Base-by-base conservation (phyloP, 1,140 invertebrate genomes). In the Ladona fulva region DNA sequence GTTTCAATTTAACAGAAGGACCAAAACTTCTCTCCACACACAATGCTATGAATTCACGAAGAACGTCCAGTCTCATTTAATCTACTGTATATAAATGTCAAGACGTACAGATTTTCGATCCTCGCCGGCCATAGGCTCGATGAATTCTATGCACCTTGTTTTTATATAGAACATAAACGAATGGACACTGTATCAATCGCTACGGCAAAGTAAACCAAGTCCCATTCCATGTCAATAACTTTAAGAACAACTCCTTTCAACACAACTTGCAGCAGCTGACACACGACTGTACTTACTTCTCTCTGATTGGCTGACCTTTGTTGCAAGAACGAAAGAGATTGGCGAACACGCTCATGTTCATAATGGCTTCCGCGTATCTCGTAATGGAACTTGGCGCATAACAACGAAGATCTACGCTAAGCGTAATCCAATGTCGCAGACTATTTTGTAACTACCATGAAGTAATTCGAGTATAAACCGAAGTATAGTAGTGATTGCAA, bases 1-100 rank as follows among this genome's bases (percentile, higher is more conserved):
- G 29, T 78, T 78, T 77, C 77, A 79, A 42, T 52, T 78, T 78
- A 29, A 74, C 77, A 19, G 73, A 75, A 22, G 80, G 78, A 37
- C 29, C 44, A 44, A 66, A 66, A 66, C 52, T 66, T 66, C 52
- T 66, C 52, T 66, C 52, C 12, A 80, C 80, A n/a, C 78, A 78
- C 78, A 80, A 79, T 42, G 78, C 78, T 0, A 80, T 24, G 6
- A 81, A 44, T 37, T 81, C 78, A 1, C 76, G 77, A n/a, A 79
- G n/a, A 77, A 42, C 22, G 42, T 74, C 74, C 73, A 79, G 22
- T 19, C 75, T 24, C 74, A 76, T 66, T 66, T 66, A 66, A 66
- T 66, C 52, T 66, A 66, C 52, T 66, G 16, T 66, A 12, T 66
- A 22, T 66, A 66, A 66, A 19, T 66, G 52, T 66, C 52, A 66